Percentiles rank a stretch among this genome's conserved stretches.
Evolutionary conservation across 2,888 invertebrate species (phyloP).

Genomic region (Cinara cedri): DNA sequence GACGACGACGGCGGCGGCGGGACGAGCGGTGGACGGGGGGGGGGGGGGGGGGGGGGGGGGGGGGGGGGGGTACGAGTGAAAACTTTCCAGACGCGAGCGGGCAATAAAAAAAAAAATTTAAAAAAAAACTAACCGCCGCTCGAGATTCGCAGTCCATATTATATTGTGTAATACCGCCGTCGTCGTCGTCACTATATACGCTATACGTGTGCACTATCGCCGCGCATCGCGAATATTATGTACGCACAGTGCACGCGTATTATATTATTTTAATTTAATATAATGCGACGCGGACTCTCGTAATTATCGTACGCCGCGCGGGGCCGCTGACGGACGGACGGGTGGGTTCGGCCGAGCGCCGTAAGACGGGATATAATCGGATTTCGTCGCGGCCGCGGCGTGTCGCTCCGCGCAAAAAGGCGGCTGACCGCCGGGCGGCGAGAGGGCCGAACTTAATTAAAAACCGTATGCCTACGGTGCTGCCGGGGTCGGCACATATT

Average conservation of each 20-base stretch:
- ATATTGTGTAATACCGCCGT: not conserved
- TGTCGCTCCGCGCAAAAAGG: no score
- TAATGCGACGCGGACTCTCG: slow-evolving; percentile 4
- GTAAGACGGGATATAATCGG: slow-evolving; percentile 45
- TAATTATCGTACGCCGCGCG: slow-evolving; percentile 19
- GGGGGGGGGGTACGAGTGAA: slow-evolving; percentile 20
- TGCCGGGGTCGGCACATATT: not conserved
- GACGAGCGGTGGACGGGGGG: no score
- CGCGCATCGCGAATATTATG: no score
- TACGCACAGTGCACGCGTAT: no score
- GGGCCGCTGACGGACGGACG: not conserved
- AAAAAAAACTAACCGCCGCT: slow-evolving; percentile 37
- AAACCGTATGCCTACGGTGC: not conserved
- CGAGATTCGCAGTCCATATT: slow-evolving; percentile 14
- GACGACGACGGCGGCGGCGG: not conserved
- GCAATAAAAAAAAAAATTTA: slow-evolving; percentile 44
- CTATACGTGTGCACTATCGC: no score
- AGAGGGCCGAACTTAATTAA: slow-evolving; percentile 49
- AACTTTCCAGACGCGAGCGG: slow-evolving; percentile 51
- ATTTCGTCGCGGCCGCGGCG: slow-evolving; percentile 7
- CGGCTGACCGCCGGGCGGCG: slow-evolving; percentile 11
- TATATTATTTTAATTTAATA: no score
- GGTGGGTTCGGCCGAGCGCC: no score
- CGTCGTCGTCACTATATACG: no score
- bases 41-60: not conserved